These are phyloP conservation scores for Dasyornis broadbenti DNA, from an alignment of 2,113 vertebrate species.

Conservation along the genomic window DNA sequence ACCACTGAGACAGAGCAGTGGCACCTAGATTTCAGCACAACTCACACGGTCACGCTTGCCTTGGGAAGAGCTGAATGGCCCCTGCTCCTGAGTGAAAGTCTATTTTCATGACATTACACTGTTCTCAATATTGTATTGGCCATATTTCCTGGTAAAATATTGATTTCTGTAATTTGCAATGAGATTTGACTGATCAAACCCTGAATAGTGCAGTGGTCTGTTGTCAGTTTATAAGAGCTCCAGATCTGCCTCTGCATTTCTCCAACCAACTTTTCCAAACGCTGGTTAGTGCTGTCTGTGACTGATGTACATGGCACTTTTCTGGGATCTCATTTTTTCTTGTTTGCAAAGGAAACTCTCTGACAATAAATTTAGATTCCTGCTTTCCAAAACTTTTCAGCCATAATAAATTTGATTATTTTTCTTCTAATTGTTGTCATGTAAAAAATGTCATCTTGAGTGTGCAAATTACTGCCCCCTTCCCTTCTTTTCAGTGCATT, in stretches of 20 bases:
- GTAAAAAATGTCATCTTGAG: background rate
- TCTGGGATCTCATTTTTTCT: background rate
- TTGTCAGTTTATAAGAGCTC: background rate
- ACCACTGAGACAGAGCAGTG: background rate
- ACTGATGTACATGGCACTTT: background rate
- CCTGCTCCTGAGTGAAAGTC: background rate
- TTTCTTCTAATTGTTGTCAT: background rate
- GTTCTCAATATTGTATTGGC: background rate
- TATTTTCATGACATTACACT: background rate
- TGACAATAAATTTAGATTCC: background rate
- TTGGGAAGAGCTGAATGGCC: background rate
- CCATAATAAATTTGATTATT: background rate
- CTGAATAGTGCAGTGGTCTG: background rate
- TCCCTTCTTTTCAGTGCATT: background rate
- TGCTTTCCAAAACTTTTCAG: background rate
- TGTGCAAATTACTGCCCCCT: background rate
- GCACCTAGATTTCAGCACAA: background rate
- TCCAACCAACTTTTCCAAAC: background rate
- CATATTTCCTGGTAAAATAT: background rate
- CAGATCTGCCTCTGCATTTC: background rate
- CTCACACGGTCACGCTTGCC: accelerated
- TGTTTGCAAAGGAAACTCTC: background rate
- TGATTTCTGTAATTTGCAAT: background rate
- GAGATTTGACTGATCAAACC: background rate
- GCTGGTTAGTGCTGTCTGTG: background rate